Percentiles rank a stretch among this genome's conserved stretches.
Evolutionary conservation across 2,797 vertebrate genomes (phyloP).

Genomic region (Takifugu rubripes): DNA sequence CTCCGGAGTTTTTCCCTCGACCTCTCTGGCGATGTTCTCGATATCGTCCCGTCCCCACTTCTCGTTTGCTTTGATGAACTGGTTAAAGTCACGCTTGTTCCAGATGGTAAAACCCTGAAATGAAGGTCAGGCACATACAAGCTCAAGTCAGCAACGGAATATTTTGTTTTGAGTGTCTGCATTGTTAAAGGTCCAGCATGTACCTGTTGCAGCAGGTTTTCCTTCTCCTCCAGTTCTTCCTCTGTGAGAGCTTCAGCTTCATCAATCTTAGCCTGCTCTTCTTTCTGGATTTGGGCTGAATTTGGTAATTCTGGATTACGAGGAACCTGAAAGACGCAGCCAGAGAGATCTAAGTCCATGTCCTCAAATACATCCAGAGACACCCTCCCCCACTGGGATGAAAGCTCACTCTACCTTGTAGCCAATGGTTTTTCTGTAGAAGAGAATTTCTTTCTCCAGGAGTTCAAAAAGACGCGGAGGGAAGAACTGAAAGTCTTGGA

Average conservation of each 20-base stretch:
- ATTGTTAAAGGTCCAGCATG: neutral
- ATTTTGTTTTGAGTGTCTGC: neutral
- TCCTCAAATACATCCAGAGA: neutral
- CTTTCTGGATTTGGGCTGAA: constrained; percentile 91
- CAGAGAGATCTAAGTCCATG: neutral
- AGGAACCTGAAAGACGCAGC: constrained; percentile 80
- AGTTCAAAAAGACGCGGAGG: constrained; percentile 97
- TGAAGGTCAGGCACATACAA: neutral
- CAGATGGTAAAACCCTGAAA: constrained; percentile 96
- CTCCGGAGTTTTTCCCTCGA: constrained; percentile 97
- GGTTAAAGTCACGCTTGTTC: constrained; percentile 99
- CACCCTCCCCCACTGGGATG: neutral
- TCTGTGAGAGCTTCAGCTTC: constrained; percentile 95
- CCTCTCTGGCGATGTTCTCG: constrained; percentile 97
- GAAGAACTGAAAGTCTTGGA: constrained; percentile 99
- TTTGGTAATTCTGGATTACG: constrained; percentile 95
- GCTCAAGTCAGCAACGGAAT: neutral
- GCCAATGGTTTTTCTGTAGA: constrained; percentile 98
- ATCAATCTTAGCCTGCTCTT: constrained; percentile 96
- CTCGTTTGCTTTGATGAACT: constrained; percentile 99
- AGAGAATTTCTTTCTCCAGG: constrained; percentile 97
- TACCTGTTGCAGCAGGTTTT: constrained; percentile 95
- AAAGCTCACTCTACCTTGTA: constrained; percentile 84
- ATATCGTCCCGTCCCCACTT: constrained; percentile 99
- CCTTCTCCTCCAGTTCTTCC: constrained; percentile 97